phyloP scores from a whole-genome alignment of 1,140 invertebrate species.

The Lepidurus packardi region DNA sequence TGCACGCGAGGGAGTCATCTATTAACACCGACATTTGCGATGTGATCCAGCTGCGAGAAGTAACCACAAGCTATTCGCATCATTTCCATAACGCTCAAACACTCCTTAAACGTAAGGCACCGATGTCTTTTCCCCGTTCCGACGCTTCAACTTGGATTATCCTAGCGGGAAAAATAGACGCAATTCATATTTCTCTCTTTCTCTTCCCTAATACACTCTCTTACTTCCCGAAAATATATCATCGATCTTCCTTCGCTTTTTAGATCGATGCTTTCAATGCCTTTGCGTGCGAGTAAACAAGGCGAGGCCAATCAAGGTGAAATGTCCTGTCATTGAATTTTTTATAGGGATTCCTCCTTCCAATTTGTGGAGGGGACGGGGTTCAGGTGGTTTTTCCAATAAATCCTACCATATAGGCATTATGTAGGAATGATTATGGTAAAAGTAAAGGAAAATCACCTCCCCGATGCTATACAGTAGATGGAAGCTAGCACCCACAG shows the following conservation, averaged over 20 bases:
- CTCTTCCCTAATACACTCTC: too few relatives aligned
- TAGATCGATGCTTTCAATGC: not conserved
- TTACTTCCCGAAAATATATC: not conserved
- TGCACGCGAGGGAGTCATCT: conserved; percentile 1
- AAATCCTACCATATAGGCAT: not conserved
- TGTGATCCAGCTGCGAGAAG: conserved; percentile 17
- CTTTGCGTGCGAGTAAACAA: not conserved
- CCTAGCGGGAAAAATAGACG: too few relatives aligned
- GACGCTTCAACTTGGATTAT: too few relatives aligned
- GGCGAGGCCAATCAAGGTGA: conserved; percentile 2
- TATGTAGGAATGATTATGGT: conserved; percentile 10
- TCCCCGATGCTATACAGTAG: not conserved
- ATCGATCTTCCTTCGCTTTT: not conserved
- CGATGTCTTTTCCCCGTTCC: not conserved
- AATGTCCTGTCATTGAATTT: conserved; percentile 16
- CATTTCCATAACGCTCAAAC: conserved; percentile 14
- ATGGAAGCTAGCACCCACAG: not conserved
- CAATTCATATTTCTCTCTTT: too few relatives aligned
- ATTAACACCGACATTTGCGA: conserved; percentile 19
- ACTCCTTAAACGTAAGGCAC: not conserved
- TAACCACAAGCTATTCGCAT: not conserved
- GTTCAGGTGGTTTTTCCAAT: not conserved
- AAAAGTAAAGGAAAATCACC: conserved; percentile 10
- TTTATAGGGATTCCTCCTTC: not conserved
- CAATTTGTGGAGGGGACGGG: not conserved